phyloP scores from a whole-genome alignment of 1,140 invertebrate genomes.

The Neodiprion fabricii region DNA sequence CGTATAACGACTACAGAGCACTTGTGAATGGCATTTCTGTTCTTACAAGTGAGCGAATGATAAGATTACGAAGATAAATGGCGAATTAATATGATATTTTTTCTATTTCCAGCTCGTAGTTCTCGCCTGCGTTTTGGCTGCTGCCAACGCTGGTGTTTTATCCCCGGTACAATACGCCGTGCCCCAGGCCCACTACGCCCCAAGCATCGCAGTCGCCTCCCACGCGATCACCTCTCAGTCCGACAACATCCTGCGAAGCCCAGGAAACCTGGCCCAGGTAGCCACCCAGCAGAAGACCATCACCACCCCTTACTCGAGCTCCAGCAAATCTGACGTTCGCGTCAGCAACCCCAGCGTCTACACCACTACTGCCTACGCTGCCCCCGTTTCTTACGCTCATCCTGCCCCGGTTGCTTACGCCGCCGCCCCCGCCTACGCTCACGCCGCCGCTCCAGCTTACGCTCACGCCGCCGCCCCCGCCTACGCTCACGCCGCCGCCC shows the following conservation, averaged over 20 bases:
- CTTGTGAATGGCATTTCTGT: background rate
- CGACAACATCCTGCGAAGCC: constrained; percentile 67
- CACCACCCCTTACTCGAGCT: constrained; percentile 73
- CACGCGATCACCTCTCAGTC: constrained; percentile 67
- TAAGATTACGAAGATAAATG: background rate
- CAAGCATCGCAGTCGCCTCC: constrained; percentile 47
- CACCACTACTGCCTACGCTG: constrained; percentile 27
- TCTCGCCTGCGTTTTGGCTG: constrained; percentile 53
- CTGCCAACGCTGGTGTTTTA: constrained; percentile 49
- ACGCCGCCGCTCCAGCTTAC: constrained; percentile 13
- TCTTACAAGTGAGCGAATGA: background rate
- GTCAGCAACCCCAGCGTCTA: constrained; percentile 65
- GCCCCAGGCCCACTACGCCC: constrained; percentile 51
- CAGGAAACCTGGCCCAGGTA: constrained; percentile 69
- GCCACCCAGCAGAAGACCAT: constrained; percentile 71
- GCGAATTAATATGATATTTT: background rate
- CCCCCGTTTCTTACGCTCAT: constrained; percentile 9
- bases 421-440: constrained; percentile 21
- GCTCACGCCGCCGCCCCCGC: constrained; percentile 32
- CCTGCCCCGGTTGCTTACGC: constrained; percentile 21
- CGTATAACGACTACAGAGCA: too few relatives aligned
- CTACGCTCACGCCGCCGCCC: constrained; percentile 13
- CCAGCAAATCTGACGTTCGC: constrained; percentile 68
- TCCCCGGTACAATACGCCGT: constrained; percentile 45
- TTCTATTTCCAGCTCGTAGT: constrained; percentile 58